These are phyloP conservation scores for Aphaenogaster floridana DNA, from an alignment of 1,140 invertebrate species.

Conservation along the genomic window DNA sequence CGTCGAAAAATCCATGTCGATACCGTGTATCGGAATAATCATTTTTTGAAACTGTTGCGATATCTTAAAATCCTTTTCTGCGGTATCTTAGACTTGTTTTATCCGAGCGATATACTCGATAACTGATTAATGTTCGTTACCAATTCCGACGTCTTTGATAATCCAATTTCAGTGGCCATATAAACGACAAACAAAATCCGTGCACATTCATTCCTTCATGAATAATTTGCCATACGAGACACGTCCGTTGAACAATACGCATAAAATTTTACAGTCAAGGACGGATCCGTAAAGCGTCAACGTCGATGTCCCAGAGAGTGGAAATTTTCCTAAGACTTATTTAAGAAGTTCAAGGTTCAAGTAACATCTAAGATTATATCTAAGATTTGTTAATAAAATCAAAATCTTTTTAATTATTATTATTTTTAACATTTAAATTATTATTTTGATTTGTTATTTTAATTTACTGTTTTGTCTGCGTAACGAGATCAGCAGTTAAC, in stretches of 20 bases:
- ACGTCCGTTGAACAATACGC: neutral
- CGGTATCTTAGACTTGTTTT: neutral
- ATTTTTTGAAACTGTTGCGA: neutral
- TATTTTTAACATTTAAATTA: neutral
- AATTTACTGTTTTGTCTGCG: neutral
- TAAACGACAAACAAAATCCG: neutral
- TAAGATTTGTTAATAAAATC: neutral
- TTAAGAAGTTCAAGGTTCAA: neutral
- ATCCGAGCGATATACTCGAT: neutral
- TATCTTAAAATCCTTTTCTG: constrained; percentile 9
- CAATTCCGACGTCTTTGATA: neutral
- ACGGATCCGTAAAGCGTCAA: neutral
- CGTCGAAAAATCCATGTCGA: neutral
- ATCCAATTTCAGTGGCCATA: neutral
- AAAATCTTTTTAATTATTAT: neutral
- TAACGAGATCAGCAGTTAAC: neutral
- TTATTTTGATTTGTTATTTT: neutral
- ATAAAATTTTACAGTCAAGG: constrained; percentile 42
- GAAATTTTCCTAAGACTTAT: neutral
- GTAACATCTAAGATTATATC: neutral
- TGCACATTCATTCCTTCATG: neutral
- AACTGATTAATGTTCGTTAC: neutral
- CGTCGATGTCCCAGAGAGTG: neutral
- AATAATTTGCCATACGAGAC: constrained; percentile 17
- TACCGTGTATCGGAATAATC: neutral